Base-by-base conservation (phyloP, 2,888 invertebrate genomes). In the Agrilus cyanescens region DNA sequence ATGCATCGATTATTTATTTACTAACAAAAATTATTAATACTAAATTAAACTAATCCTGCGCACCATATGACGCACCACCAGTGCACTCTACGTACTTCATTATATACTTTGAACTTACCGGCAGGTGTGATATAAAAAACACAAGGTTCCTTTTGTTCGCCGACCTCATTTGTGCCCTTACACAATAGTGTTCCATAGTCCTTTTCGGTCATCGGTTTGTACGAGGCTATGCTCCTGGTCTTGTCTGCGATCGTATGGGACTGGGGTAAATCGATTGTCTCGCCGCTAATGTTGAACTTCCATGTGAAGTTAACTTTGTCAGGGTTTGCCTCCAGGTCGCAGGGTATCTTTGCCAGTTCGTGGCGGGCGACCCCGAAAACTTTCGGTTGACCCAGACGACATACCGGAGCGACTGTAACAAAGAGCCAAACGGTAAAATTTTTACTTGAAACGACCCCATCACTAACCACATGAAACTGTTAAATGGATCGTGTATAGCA, bases 241-340 rank as follows among this genome's bases (percentile, higher is more conserved):
- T 73, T 72, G 53, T 82, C 81, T 38, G 72, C 73, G 46, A 71
- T 70, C 49, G 79, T 71, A 52, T 74, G 72, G 42, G 74, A 75
- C 47, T 75, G 73, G 12, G 79, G 74, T 53, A 83, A 77, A 64
- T 83, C 82, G 48, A 79, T 70, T 20, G 76, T 73, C 55, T 82
- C 82, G 51, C 76, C 75, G 33, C 79, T 76, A 61, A 80, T 82
- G 70, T 85, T 85, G 68, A 85, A 82, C 65, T 78, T 80, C 84
- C 84, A 84, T 46, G 73, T 71, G 66, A 82, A 84, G 52, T 70
- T 71, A 31, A 81, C 72, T 51, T 79, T 78, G 34, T 47, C 47
- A 13, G 85, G 85, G 68, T 84, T 83, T 30, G 82, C 80, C 57
- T 84, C 82, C 43, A 85, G 67, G 61, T 81, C 81, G 64, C 84